Percentiles rank a stretch among this genome's conserved stretches.
phyloP scores from a whole-genome alignment of 2,113 vertebrate species.

The Apaloderma vittatum region DNA sequence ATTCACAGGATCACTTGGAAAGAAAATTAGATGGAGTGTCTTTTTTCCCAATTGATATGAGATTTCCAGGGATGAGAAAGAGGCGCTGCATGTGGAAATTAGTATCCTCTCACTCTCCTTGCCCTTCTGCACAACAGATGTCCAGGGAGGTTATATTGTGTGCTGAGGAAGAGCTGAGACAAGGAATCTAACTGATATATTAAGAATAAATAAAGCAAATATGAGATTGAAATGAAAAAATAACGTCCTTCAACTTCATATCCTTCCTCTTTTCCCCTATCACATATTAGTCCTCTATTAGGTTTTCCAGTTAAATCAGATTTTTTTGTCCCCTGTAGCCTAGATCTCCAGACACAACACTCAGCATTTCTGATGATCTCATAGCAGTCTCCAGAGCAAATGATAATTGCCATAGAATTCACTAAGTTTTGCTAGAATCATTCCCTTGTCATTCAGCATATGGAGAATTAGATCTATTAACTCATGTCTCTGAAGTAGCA shows the following conservation, averaged over 20 bases:
- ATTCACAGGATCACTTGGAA: rapidly evolving
- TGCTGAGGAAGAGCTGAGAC: not conserved
- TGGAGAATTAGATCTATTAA: not conserved
- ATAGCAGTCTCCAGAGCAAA: conserved; percentile 18
- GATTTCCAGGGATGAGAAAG: not conserved
- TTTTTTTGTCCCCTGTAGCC: not conserved
- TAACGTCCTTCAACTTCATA: not conserved
- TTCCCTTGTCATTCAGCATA: not conserved
- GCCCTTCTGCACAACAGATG: not conserved
- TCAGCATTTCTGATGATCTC: conserved; percentile 22
- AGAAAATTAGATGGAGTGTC: not conserved
- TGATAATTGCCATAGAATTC: not conserved
- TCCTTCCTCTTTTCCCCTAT: not conserved
- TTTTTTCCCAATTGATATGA: not conserved
- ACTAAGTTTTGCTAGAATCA: not conserved
- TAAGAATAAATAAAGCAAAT: not conserved
- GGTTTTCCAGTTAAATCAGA: conserved; percentile 12
- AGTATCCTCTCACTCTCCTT: not conserved
- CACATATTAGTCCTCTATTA: not conserved
- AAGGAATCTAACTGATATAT: not conserved
- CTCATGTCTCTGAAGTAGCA: not conserved
- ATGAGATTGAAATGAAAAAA: not conserved
- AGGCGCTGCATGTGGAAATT: not conserved
- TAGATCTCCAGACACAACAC: not conserved
- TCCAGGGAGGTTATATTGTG: not conserved